Conservation (phyloP, 2,888 invertebrate genomes). For the Dascillus cervinus region DNA sequence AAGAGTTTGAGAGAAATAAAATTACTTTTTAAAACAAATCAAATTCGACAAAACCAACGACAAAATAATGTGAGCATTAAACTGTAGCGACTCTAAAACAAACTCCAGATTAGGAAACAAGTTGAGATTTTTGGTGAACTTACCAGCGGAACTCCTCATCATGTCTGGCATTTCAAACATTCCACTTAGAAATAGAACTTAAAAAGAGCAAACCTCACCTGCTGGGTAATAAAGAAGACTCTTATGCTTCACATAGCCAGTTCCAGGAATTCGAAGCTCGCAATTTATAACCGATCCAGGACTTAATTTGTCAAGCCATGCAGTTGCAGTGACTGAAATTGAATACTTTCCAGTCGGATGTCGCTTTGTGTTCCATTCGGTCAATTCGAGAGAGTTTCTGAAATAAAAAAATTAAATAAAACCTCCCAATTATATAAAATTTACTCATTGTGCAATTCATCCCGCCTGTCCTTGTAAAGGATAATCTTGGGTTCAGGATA, state of each 20-base stretch:
- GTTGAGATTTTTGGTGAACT: too few relatives aligned
- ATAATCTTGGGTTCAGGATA: conserved; percentile 40
- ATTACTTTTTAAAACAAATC: too few relatives aligned
- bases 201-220: conserved; percentile 19
- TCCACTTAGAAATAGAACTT: background rate
- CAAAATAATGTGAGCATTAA: too few relatives aligned
- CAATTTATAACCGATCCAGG: conserved; percentile 38
- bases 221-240: conserved; percentile 37
- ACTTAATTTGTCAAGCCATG: conserved; percentile 24
- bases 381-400: conserved; percentile 25
- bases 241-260: conserved; percentile 38
- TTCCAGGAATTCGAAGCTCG: conserved; percentile 39
- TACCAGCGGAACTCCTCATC: too few relatives aligned
- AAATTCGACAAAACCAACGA: too few relatives aligned
- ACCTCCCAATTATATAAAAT: background rate
- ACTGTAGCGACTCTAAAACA: too few relatives aligned
- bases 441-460: conserved; percentile 28
- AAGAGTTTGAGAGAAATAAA: too few relatives aligned
- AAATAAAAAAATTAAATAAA: conserved; percentile 3
- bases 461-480: conserved; percentile 33
- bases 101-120: too few relatives aligned
- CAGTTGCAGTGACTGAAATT: conserved; percentile 31
- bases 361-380: conserved; percentile 36
- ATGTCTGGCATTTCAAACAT: conserved; percentile 1
- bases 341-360: conserved; percentile 32